Percentiles rank a stretch among this genome's conserved stretches.
phyloP scores from a whole-genome alignment of 2,797 vertebrate species.

The Clarias platycephalus region DNA sequence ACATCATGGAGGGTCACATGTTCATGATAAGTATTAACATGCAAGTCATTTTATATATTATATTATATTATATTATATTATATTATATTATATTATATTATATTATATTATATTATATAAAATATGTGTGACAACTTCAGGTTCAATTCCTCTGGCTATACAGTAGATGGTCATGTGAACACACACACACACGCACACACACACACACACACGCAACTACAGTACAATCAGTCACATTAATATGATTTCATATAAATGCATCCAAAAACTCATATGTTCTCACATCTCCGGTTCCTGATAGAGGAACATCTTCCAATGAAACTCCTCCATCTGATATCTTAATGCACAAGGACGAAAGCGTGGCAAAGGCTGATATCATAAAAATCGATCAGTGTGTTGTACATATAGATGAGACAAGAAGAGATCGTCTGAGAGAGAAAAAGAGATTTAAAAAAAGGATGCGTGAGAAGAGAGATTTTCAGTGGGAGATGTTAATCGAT shows the following conservation, averaged over 20 bases:
- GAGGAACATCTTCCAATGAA: background rate
- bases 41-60: background rate
- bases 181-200: slow-evolving; percentile 27
- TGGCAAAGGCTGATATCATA: background rate
- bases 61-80: too few relatives aligned
- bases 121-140: slow-evolving; percentile 41
- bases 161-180: slow-evolving; percentile 24
- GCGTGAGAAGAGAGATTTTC: background rate
- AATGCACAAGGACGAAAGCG: background rate
- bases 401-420: background rate
- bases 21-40: background rate
- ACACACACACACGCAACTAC: slow-evolving; percentile 35
- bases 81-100: too few relatives aligned
- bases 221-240: background rate
- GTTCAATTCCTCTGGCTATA: slow-evolving; percentile 47
- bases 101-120: too few relatives aligned
- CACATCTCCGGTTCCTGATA: background rate
- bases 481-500: background rate
- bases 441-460: background rate
- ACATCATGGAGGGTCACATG: background rate
- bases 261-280: slow-evolving; percentile 27
- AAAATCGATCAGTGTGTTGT: background rate
- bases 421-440: slow-evolving; percentile 3
- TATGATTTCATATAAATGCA: slow-evolving; percentile 15
- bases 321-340: slow-evolving; percentile 14